These are phyloP conservation scores for Taenaris catops DNA, from an alignment of 2,888 invertebrate species.

Conservation along the genomic window DNA sequence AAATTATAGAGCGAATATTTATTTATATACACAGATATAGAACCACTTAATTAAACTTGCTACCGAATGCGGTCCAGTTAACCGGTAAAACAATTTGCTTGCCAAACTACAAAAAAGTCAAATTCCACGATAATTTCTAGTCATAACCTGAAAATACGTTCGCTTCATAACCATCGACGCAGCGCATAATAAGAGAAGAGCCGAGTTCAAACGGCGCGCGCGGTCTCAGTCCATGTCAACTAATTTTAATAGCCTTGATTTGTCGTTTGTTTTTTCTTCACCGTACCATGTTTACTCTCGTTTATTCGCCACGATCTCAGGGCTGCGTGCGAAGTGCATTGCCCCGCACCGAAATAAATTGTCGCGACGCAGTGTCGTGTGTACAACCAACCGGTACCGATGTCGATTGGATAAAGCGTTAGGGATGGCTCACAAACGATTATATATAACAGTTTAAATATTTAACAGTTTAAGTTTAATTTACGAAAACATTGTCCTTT, in stretches of 20 bases:
- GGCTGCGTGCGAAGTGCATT: slow-evolving; percentile 74
- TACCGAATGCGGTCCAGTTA: no score
- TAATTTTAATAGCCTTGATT: slow-evolving; percentile 49
- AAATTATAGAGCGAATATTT: no score
- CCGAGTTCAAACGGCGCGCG: slow-evolving; percentile 12
- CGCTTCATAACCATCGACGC: no score
- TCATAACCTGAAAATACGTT: neutral
- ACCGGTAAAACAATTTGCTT: no score
- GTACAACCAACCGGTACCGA: slow-evolving; percentile 73
- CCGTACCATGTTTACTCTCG: slow-evolving; percentile 57
- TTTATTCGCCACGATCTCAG: slow-evolving; percentile 60
- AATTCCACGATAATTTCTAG: neutral
- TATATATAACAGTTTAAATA: no score
- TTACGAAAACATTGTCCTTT: no score
- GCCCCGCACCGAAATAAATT: slow-evolving; percentile 78
- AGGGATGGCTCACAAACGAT: slow-evolving; percentile 25
- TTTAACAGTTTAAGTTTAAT: no score
- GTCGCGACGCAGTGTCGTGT: slow-evolving; percentile 65
- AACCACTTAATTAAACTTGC: no score
- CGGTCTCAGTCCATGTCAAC: slow-evolving; percentile 29
- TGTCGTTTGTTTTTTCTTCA: slow-evolving; percentile 39
- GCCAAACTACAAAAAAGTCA: no score
- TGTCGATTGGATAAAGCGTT: slow-evolving; percentile 37
- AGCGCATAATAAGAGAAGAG: neutral
- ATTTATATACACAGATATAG: no score